Evolutionary conservation across 1,140 invertebrate species (phyloP).

Genomic region (Popillia japonica): DNA sequence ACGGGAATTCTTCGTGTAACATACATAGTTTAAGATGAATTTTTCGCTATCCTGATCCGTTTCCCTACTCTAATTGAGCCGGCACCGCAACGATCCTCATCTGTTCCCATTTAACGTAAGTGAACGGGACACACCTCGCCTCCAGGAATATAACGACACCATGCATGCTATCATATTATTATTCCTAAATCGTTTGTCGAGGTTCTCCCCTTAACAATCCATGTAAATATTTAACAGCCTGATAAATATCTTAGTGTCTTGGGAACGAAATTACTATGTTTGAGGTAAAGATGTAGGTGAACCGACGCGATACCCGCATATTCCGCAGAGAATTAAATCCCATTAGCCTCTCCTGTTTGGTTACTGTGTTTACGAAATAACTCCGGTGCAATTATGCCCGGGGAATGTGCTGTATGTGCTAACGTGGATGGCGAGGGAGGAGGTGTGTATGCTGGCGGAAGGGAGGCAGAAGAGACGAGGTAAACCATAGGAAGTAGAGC

Average conservation of each 20-base stretch:
- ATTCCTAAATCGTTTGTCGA: constrained; percentile 1
- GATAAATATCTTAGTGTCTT: constrained; percentile 9
- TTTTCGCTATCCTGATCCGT: no score
- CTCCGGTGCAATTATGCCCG: not conserved
- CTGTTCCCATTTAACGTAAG: no score
- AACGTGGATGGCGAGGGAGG: not conserved
- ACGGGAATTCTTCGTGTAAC: not conserved
- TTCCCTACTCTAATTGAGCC: no score
- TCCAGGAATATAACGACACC: no score
- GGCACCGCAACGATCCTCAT: no score
- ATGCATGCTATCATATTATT: not conserved
- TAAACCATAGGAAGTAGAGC: no score
- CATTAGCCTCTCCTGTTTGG: constrained; percentile 17
- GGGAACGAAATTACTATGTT: not conserved
- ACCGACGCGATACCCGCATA: not conserved
- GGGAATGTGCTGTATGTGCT: not conserved
- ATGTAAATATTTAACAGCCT: not conserved
- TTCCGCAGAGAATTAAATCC: constrained; percentile 30
- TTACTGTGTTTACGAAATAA: constrained; percentile 2
- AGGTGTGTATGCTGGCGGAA: no score
- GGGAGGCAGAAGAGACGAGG: no score
- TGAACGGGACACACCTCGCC: no score
- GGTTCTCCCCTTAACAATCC: not conserved
- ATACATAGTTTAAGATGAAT: no score
- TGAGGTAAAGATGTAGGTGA: constrained; percentile 10